phyloP scores from a whole-genome alignment of 2,888 invertebrate genomes.

The Euproctis similis region DNA sequence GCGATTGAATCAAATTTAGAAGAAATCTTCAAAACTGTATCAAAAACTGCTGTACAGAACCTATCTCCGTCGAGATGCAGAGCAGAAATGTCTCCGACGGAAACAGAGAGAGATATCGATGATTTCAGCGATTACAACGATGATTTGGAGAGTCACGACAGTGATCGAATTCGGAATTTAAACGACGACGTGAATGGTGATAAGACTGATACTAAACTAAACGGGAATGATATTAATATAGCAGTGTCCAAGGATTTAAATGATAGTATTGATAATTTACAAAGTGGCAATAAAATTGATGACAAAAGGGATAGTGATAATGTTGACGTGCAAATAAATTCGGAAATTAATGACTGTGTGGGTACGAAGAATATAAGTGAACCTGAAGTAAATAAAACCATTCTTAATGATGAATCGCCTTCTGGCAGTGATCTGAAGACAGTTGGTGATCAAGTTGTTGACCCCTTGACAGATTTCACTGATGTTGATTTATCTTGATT shows the following conservation, averaged over 20 bases:
- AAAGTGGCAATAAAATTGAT: not conserved
- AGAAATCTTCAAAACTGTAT: constrained; percentile 61
- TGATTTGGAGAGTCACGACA: constrained; percentile 15
- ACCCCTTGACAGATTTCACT: constrained; percentile 46
- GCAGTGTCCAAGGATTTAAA: not conserved
- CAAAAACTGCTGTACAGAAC: constrained; percentile 54
- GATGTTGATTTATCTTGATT: constrained; percentile 58
- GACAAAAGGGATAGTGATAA: not conserved
- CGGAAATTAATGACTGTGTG: not conserved
- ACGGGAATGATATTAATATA: not conserved
- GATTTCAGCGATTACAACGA: constrained; percentile 35
- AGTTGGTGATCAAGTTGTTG: constrained; percentile 25
- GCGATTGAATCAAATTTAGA: constrained; percentile 39
- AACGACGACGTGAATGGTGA: not conserved
- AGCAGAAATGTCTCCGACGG: constrained; percentile 34
- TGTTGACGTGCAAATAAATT: not conserved
- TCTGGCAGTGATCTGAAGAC: constrained; percentile 13
- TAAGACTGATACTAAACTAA: not conserved
- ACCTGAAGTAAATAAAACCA: constrained; percentile 20
- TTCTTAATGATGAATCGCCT: constrained; percentile 18
- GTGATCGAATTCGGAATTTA: constrained; percentile 9
- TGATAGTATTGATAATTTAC: not conserved
- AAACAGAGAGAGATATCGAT: constrained; percentile 43
- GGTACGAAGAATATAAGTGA: constrained; percentile 6
- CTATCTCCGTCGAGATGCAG: constrained; percentile 47